Conservation (phyloP, 2,797 vertebrate species). For the Crypturellus tataupa region DNA sequence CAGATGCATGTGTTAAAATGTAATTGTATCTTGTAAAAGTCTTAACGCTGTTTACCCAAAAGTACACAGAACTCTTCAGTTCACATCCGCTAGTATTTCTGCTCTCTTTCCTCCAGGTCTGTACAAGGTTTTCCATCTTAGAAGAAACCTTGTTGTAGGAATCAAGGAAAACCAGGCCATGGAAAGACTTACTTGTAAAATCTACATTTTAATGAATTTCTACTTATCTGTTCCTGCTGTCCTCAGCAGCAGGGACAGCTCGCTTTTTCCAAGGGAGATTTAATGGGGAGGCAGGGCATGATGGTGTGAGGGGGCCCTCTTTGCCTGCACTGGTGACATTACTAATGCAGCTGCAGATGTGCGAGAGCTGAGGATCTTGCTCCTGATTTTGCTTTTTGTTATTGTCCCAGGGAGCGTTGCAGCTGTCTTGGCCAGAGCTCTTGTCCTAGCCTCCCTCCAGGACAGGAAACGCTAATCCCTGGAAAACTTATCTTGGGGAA, state of each 20-base stretch:
- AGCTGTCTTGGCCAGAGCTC: neutral
- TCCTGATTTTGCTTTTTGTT: neutral
- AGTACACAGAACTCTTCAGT: neutral
- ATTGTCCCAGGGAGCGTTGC: neutral
- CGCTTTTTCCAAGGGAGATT: accelerated
- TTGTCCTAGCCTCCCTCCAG: neutral
- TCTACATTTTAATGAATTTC: accelerated
- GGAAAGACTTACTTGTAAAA: neutral
- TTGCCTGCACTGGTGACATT: neutral
- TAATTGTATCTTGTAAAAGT: neutral
- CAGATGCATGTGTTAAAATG: neutral
- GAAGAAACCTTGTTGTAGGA: neutral
- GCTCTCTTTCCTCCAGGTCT: neutral
- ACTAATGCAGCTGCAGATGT: neutral
- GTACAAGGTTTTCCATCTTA: accelerated
- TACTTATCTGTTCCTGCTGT: neutral
- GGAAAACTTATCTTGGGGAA: neutral
- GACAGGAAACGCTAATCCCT: neutral
- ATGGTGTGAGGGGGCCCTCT: neutral
- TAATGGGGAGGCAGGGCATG: accelerated
- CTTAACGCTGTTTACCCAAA: neutral
- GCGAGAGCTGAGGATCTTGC: neutral
- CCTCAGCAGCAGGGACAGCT: neutral
- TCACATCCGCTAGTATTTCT: neutral
- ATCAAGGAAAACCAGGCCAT: neutral